Evolutionary conservation across 2,797 vertebrate species (phyloP).

Genomic region (Odontamblyopus lacepedii): DNA sequence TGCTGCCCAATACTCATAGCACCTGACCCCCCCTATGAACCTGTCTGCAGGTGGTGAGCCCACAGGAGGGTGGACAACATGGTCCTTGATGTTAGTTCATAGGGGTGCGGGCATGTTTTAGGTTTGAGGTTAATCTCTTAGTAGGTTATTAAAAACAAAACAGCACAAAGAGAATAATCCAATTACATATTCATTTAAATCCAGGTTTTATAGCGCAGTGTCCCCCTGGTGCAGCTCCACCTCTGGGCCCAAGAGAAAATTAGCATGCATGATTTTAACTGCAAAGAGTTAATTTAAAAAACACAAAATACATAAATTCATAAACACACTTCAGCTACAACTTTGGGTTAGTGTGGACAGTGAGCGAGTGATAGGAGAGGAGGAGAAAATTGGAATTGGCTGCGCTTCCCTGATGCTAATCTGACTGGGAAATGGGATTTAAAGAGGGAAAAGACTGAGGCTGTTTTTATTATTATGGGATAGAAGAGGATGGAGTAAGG

Average conservation of each 20-base stretch:
- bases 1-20: too few relatives aligned
- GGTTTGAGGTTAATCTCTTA: too few relatives aligned
- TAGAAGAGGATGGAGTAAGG: constrained; percentile 1
- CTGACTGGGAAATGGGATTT: constrained; percentile 12
- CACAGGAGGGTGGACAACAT: too few relatives aligned
- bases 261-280: not conserved
- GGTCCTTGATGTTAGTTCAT: too few relatives aligned
- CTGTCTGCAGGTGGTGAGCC: too few relatives aligned
- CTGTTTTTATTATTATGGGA: constrained; percentile 16
- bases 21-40: too few relatives aligned
- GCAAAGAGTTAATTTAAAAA: not conserved
- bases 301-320: not conserved
- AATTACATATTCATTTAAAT: too few relatives aligned
- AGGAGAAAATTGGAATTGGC: constrained; percentile 8
- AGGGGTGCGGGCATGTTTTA: too few relatives aligned
- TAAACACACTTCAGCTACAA: not conserved
- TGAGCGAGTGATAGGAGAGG: not conserved
- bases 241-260: too few relatives aligned
- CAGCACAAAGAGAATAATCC: too few relatives aligned
- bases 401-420: constrained; percentile 4
- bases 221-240: constrained; percentile 30
- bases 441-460: constrained; percentile 14
- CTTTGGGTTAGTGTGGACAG: not conserved
- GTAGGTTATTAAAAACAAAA: too few relatives aligned
- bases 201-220: constrained; percentile 38